Evolutionary conservation across 2,797 vertebrate genomes (phyloP), one percentile per base, ranked within the genome.

Genomic region (Poecile montanus): DNA sequence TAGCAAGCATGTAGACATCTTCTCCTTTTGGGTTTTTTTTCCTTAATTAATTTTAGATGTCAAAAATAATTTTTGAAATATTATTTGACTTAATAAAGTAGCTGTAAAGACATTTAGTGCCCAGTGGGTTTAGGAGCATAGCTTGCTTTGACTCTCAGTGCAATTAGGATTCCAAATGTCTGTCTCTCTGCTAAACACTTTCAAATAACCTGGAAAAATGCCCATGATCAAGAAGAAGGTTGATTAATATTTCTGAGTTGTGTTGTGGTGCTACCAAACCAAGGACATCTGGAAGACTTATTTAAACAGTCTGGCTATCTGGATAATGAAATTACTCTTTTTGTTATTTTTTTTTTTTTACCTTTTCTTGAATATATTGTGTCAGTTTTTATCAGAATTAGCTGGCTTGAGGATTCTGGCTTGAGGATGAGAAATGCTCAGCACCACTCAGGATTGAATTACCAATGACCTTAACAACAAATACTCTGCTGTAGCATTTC

Each of bases 221-320:
- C 51, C 70, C 19, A 16, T 10, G 47, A 86, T 86, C 50, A 76
- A 44, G 77, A 85, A 32, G n/a, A 66, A 56, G 7, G 7, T 87
- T 88, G 56, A 74, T 84, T 78, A 68, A 40, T 62, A 68, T 91
- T 94, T 94, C 66, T 42, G 30, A 74, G 18, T 15, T 54, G 42
- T 68, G 27, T 70, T 80, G 44, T 51, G 70, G 53, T 56, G 34
- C n/a, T 73, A 82, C 38, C 92, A 68, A 75, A 40, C 54, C 61
- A 30, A 94, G 82, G 71, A 82, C 57, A 66, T 85, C 75, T 76
- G 67, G 75, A 81, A 84, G 57, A 57, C 45, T 68, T 78, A 53
- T 51, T 82, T 77, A 83, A 90, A 58, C 50, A 70, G 4, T 36
- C 36, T 75, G 58, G 27, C 47, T 94, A n/a, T 70, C 71, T 50